A percentile compares a stretch with the other conserved stretches of the same genome.
These are phyloP conservation scores for Amblyornis subalaris DNA, from an alignment of 2,113 vertebrate genomes.

Conservation along the genomic window DNA sequence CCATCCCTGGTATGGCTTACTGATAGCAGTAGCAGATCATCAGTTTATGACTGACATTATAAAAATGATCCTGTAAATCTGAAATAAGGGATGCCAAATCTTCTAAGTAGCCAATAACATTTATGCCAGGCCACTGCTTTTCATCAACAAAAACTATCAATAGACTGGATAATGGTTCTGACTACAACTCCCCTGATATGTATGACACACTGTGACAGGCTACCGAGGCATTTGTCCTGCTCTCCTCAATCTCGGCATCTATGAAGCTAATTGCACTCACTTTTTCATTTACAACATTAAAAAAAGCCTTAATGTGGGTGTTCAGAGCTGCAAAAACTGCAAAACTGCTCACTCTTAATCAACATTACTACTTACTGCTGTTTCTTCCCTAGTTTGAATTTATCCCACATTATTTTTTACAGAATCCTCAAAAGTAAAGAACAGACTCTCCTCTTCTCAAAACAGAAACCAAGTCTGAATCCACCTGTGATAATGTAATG, in stretches of 20 bases:
- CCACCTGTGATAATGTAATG: not conserved
- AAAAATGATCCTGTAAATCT: not conserved
- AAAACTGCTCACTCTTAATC: not conserved
- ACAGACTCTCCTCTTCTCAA: not conserved
- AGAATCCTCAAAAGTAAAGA: not conserved
- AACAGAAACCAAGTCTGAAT: not conserved
- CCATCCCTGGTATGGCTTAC: not conserved
- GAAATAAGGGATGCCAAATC: not conserved
- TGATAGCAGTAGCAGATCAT: not conserved
- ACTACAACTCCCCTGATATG: not conserved
- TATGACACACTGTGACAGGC: not conserved
- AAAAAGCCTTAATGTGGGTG: not conserved
- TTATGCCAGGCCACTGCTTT: not conserved
- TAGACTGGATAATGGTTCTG: not conserved
- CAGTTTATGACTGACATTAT: not conserved
- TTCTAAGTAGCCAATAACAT: not conserved
- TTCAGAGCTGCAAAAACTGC: not conserved
- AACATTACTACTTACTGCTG: not conserved
- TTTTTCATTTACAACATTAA: not conserved
- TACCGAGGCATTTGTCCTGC: rapidly evolving
- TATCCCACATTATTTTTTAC: not conserved
- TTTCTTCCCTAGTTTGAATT: not conserved
- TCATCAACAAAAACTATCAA: not conserved
- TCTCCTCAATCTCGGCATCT: not conserved
- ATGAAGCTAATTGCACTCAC: not conserved